Percentiles rank a stretch among this genome's conserved stretches.
phyloP scores from a whole-genome alignment of 2,113 vertebrate genomes.

The Thunnus maccoyii region DNA sequence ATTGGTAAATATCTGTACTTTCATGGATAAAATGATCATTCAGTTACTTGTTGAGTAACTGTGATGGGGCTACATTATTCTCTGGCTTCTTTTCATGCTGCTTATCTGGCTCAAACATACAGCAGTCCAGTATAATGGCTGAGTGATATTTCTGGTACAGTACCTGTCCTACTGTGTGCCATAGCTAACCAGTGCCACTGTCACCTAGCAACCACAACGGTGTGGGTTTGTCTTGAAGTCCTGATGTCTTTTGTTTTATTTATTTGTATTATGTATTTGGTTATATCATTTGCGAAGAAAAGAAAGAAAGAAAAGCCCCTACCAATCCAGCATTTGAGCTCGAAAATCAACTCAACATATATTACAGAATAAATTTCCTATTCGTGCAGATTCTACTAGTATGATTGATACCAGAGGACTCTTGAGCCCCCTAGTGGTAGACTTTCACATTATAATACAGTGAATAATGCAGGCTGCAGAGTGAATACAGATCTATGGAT shows the following conservation, averaged over 20 bases:
- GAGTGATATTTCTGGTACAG: background rate
- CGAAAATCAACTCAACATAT: too few species aligned
- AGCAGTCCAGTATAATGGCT: background rate
- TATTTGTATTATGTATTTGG: background rate
- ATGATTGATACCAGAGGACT: background rate
- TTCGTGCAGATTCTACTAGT: too few species aligned
- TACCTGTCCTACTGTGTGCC: slow-evolving; percentile 2
- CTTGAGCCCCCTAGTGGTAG: background rate
- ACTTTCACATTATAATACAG: background rate
- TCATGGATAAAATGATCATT: too few species aligned
- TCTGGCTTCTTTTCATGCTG: background rate
- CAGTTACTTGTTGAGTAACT: background rate
- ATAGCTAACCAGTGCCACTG: background rate
- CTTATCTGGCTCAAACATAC: background rate
- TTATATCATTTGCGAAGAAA: background rate
- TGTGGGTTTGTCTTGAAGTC: background rate
- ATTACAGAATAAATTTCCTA: too few species aligned
- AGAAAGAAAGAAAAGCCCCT: background rate
- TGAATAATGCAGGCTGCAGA: background rate
- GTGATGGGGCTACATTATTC: background rate
- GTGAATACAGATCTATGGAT: background rate
- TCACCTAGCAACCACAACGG: slow-evolving; percentile 43
- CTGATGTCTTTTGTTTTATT: background rate
- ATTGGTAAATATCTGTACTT: background rate
- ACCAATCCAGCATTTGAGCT: background rate